phyloP scores from a whole-genome alignment of 2,113 vertebrate species.

The Rhegmatorhina hoffmannsi region DNA sequence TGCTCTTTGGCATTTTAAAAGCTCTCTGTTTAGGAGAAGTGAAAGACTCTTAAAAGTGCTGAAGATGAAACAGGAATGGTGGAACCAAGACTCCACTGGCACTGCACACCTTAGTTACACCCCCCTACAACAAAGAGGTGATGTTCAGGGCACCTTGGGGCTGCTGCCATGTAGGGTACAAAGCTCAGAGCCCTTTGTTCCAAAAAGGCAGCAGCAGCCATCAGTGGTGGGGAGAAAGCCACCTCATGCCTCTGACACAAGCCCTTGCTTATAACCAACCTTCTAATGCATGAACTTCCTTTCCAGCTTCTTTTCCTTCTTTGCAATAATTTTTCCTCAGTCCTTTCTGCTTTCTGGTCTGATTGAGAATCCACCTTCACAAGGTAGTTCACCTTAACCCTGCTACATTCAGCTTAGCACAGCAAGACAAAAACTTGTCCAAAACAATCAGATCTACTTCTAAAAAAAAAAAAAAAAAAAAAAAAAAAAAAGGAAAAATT shows the following conservation, averaged over 20 bases:
- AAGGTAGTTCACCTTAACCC: not conserved
- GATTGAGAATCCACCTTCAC: not conserved
- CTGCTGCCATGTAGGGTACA: fast-evolving
- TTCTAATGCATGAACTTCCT: not conserved
- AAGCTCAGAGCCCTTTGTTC: not conserved
- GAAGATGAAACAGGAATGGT: not conserved
- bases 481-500: too few relatives aligned
- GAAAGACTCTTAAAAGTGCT: not conserved
- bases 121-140: fast-evolving
- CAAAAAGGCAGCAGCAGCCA: not conserved
- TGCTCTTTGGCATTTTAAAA: not conserved
- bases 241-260: not conserved
- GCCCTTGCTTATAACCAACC: not conserved
- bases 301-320: not conserved
- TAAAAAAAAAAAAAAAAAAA: not conserved
- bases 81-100: not conserved
- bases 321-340: not conserved
- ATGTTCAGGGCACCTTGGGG: not conserved
- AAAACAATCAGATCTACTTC: not conserved
- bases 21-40: not conserved
- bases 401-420: not conserved
- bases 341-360: not conserved
- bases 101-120: fast-evolving
- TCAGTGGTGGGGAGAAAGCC: not conserved
- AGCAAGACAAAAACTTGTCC: not conserved